phyloP scores from a whole-genome alignment of 2,888 invertebrate species.

The Volucella bombylans region DNA sequence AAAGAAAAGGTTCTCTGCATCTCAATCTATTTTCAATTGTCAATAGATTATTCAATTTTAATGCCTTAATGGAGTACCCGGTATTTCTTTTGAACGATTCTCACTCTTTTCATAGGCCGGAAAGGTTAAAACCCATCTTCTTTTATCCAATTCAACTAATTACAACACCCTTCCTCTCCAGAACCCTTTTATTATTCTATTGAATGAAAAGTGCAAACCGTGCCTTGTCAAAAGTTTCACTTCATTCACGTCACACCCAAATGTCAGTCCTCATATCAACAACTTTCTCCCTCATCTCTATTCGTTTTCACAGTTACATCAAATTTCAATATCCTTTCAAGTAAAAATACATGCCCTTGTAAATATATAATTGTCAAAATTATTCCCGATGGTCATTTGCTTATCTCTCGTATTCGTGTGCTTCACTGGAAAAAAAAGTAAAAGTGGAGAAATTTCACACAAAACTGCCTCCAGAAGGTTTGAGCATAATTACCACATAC shows the following conservation, averaged over 20 bases:
- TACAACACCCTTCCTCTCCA: too few species aligned
- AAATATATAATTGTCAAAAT: constrained; percentile 56
- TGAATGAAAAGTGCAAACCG: neutral
- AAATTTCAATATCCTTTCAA: constrained; percentile 56
- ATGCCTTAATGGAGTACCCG: too few species aligned
- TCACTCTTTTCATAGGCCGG: too few species aligned
- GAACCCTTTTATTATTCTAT: neutral
- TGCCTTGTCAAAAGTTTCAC: neutral
- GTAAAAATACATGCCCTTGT: constrained; percentile 55
- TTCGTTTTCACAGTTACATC: constrained; percentile 17
- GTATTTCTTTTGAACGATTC: too few species aligned
- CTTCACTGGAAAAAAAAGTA: constrained; percentile 1
- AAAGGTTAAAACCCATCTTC: too few species aligned
- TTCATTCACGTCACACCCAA: constrained; percentile 1
- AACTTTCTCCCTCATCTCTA: constrained; percentile 14
- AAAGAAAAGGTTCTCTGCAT: too few species aligned
- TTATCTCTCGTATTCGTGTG: constrained; percentile 47
- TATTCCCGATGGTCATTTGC: constrained; percentile 66
- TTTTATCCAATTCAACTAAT: too few species aligned
- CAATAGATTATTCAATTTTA: too few species aligned
- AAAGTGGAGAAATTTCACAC: constrained; percentile 24
- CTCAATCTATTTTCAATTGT: too few species aligned
- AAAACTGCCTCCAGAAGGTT: constrained; percentile 48
- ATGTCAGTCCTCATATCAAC: constrained; percentile 25
- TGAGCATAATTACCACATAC: constrained; percentile 66